Conservation (phyloP, 2,113 vertebrate species). For the Oryzias curvinotus region DNA sequence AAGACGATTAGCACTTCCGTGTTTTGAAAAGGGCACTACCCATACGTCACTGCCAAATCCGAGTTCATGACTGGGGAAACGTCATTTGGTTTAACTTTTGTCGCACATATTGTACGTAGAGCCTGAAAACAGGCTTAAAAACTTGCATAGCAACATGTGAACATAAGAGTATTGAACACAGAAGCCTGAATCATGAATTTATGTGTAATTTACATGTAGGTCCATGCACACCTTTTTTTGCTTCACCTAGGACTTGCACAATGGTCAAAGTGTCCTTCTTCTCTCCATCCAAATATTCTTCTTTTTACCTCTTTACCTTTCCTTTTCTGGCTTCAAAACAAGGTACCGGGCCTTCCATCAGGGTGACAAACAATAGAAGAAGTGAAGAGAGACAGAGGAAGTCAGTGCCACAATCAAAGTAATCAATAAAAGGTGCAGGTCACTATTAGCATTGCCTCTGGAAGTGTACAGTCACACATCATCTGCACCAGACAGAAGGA, state of each 20-base stretch:
- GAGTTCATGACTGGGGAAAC: too few relatives aligned
- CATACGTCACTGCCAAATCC: too few relatives aligned
- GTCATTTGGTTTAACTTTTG: too few relatives aligned
- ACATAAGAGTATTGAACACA: too few relatives aligned
- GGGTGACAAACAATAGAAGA: slow-evolving; percentile 19
- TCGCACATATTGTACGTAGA: too few relatives aligned
- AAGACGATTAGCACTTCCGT: too few relatives aligned
- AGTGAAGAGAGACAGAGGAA: slow-evolving; percentile 31
- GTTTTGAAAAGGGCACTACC: too few relatives aligned
- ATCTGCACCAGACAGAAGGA: slow-evolving; percentile 25
- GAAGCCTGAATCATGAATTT: too few relatives aligned
- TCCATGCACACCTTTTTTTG: slow-evolving; percentile 20
- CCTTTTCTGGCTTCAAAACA: slow-evolving; percentile 50
- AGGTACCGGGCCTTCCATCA: slow-evolving; percentile 49
- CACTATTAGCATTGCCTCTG: slow-evolving; percentile 40
- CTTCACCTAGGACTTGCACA: slow-evolving; percentile 8
- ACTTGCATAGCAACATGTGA: too few relatives aligned
- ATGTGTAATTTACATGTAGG: slow-evolving; percentile 1
- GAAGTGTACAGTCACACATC: slow-evolving; percentile 24
- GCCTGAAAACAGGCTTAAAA: too few relatives aligned
- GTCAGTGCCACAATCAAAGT: slow-evolving; percentile 44
- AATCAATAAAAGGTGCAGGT: slow-evolving; percentile 50
- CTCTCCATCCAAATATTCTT: slow-evolving; percentile 33
- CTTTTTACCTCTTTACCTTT: slow-evolving; percentile 2
- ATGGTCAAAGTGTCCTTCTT: slow-evolving; percentile 28